These are phyloP conservation scores for Melanotaenia trifasciata DNA, from an alignment of 2,797 vertebrate species.

Conservation along the genomic window DNA sequence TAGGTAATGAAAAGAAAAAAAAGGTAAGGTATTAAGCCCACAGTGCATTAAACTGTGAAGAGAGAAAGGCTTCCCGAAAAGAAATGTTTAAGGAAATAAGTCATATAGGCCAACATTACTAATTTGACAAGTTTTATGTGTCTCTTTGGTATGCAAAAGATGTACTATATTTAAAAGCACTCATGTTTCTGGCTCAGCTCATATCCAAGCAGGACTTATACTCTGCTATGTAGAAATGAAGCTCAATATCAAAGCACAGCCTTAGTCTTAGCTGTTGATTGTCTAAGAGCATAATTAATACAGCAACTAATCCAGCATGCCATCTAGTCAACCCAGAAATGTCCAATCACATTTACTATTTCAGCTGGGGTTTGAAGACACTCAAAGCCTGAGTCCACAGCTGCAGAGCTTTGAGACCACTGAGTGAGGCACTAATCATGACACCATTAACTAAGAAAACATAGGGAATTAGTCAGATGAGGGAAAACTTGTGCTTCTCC, in stretches of 20 bases:
- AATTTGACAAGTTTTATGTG: conserved; percentile 68
- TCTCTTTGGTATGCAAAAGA: conserved; percentile 72
- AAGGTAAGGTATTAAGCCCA: conserved; percentile 17
- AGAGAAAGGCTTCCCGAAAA: conserved; percentile 34
- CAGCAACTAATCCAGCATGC: conserved; percentile 76
- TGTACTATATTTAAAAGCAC: conserved; percentile 75
- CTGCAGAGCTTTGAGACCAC: conserved; percentile 74
- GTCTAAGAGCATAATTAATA: conserved; percentile 82
- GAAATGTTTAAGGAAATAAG: conserved; percentile 32
- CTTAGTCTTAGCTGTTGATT: conserved; percentile 79
- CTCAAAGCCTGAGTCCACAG: conserved; percentile 68
- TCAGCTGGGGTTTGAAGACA: conserved; percentile 64
- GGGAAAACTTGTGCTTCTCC: conserved; percentile 75
- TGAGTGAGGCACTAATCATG: conserved; percentile 73
- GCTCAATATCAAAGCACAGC: conserved; percentile 72
- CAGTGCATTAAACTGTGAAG: conserved; percentile 34
- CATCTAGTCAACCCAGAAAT: conserved; percentile 82
- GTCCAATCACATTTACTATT: conserved; percentile 78
- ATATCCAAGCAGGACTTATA: conserved; percentile 61
- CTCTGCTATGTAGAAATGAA: conserved; percentile 50
- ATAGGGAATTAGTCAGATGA: conserved; percentile 80
- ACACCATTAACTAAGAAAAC: conserved; percentile 80
- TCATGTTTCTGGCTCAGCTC: conserved; percentile 45
- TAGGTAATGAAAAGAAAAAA: not conserved
- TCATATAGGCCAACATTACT: conserved; percentile 56